Evolutionary conservation across 2,888 invertebrate genomes (phyloP).

Genomic region (Teleogryllus oceanicus): DNA sequence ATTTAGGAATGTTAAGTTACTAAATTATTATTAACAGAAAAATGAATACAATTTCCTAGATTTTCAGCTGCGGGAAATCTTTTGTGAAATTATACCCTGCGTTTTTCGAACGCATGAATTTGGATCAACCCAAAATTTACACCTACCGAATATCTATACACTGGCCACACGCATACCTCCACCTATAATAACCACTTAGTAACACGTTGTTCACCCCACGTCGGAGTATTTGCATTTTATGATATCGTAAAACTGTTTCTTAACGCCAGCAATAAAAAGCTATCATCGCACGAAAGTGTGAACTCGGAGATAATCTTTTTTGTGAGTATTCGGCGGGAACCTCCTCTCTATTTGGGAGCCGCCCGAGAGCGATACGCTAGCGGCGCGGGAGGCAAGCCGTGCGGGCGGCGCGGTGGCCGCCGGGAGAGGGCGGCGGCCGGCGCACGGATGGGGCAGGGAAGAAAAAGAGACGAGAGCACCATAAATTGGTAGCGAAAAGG

Average conservation of each 20-base stretch:
- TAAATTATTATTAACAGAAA: too few relatives aligned
- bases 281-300: conserved; percentile 10
- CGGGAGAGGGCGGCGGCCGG: too few relatives aligned
- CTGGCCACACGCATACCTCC: not conserved
- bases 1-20: too few relatives aligned
- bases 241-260: conserved; percentile 12
- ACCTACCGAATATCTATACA: too few relatives aligned
- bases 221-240: not conserved
- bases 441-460: not conserved
- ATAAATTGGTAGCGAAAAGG: conserved; percentile 6
- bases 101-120: too few relatives aligned
- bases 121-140: too few relatives aligned
- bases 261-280: conserved; percentile 4
- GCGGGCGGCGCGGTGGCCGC: too few relatives aligned
- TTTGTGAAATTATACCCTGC: too few relatives aligned
- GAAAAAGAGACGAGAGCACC: not conserved
- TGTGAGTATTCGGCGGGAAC: not conserved
- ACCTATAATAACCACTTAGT: not conserved
- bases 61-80: too few relatives aligned
- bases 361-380: not conserved
- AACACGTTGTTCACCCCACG: not conserved
- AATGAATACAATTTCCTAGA: too few relatives aligned
- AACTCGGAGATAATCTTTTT: conserved; percentile 4
- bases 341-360: not conserved
- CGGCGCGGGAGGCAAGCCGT: too few relatives aligned